These are phyloP conservation scores for Cephus spinipes DNA, from an alignment of 2,888 invertebrate species.

Conservation along the genomic window DNA sequence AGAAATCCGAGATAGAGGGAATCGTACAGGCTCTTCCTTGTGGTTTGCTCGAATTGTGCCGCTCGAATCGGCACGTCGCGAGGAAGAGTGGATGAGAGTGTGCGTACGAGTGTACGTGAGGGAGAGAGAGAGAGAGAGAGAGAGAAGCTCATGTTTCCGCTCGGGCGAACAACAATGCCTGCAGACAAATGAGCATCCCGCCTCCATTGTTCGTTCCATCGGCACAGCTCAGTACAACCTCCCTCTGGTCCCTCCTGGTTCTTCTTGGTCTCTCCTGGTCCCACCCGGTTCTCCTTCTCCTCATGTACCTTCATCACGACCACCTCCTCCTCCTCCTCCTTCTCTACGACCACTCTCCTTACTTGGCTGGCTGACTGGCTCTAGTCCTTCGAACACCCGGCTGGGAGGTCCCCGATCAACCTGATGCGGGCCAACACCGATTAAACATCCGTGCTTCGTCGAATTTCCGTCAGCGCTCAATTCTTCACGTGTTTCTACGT, in stretches of 20 bases:
- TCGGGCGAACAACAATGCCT: conserved; percentile 64
- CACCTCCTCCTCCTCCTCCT: conserved; percentile 16
- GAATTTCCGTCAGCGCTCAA: conserved; percentile 38
- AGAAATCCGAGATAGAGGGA: no score
- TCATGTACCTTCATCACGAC: conserved; percentile 6
- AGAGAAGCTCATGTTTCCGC: conserved; percentile 62
- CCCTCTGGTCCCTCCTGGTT: conserved; percentile 41
- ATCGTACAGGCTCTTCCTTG: neutral
- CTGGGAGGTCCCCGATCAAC: conserved; percentile 65
- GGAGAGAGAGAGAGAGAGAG: conserved; percentile 33
- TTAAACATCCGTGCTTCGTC: conserved; percentile 61
- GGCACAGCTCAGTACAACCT: conserved; percentile 55
- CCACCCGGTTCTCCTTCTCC: conserved; percentile 25
- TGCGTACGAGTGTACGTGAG: conserved; percentile 15
- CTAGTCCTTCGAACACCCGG: conserved; percentile 35
- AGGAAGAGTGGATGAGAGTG: conserved; percentile 20
- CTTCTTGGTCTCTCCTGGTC: conserved; percentile 34
- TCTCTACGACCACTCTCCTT: conserved; percentile 19
- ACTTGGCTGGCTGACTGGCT: neutral
- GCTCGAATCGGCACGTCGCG: neutral
- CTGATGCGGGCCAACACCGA: conserved; percentile 64
- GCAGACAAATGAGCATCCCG: conserved; percentile 67
- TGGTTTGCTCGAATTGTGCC: neutral
- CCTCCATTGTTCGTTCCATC: conserved; percentile 64
- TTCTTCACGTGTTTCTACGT: neutral